Evolutionary conservation across 2,113 vertebrate species (phyloP).

Genomic region (Toxostoma redivivum): DNA sequence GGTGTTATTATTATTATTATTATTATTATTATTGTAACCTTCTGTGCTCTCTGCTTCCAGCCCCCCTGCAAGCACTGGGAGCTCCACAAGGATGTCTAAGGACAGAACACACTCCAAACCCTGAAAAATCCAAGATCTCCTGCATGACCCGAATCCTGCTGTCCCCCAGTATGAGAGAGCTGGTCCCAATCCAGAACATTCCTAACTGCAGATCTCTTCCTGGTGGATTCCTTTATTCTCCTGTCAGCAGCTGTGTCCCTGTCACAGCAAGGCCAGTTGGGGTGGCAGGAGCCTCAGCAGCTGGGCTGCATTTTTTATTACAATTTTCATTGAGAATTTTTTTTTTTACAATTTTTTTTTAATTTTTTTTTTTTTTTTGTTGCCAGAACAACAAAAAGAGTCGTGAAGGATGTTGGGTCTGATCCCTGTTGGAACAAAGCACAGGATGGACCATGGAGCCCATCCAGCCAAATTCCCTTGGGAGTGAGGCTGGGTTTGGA

Average conservation of each 20-base stretch:
- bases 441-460: background rate
- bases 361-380: no score
- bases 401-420: background rate
- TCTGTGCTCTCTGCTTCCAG: background rate
- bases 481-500: fast-evolving
- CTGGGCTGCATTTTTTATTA: background rate
- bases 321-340: background rate
- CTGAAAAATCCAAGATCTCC: background rate
- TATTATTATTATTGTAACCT: background rate
- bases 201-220: background rate
- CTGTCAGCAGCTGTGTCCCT: background rate
- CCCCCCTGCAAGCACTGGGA: background rate
- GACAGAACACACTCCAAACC: background rate
- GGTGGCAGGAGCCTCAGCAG: constrained; percentile 23
- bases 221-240: background rate
- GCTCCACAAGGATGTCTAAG: background rate
- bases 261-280: background rate
- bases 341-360: no score
- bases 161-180: background rate
- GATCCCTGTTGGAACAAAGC: background rate
- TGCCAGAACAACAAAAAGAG: background rate
- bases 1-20: background rate
- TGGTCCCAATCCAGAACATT: background rate
- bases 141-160: background rate
- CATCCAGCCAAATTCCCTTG: background rate